Percentiles rank a stretch among this genome's conserved stretches.
Conservation (phyloP, 2,888 invertebrate species). For the Branchipolynoe longqiensis region DNA sequence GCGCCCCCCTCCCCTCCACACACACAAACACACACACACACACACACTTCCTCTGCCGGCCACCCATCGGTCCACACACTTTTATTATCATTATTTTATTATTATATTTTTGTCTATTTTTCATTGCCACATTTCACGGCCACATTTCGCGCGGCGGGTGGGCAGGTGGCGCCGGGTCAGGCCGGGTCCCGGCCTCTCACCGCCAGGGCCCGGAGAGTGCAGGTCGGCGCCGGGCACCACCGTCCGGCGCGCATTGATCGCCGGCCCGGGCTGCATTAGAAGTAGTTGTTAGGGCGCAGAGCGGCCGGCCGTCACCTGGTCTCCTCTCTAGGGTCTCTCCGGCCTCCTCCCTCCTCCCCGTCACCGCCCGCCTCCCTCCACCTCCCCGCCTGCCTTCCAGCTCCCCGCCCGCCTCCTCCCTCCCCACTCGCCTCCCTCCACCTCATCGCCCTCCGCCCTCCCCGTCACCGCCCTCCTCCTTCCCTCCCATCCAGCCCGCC, state of each 20-base stretch:
- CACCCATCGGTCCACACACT: too few relatives aligned
- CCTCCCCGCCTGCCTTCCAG: background rate
- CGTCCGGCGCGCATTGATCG: slow-evolving; percentile 19
- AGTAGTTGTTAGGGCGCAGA: slow-evolving; percentile 29
- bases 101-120: too few relatives aligned
- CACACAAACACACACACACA: too few relatives aligned
- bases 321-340: too few relatives aligned
- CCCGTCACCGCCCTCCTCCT: background rate
- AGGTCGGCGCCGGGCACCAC: background rate
- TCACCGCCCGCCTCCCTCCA: too few relatives aligned
- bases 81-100: background rate
- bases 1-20: too few relatives aligned
- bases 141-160: slow-evolving; percentile 31
- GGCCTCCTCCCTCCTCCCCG: background rate
- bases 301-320: slow-evolving; percentile 17
- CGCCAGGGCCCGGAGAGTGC: slow-evolving; percentile 34
- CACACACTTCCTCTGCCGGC: too few relatives aligned
- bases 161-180: slow-evolving; percentile 48
- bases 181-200: slow-evolving; percentile 28
- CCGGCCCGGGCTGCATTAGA: slow-evolving; percentile 38
- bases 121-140: too few relatives aligned
- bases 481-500: background rate
- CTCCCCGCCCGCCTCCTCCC: background rate
- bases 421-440: background rate
- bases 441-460: background rate